Evolutionary conservation across 2,797 vertebrate genomes (phyloP).

Genomic region (Protosalanx chinensis): DNA sequence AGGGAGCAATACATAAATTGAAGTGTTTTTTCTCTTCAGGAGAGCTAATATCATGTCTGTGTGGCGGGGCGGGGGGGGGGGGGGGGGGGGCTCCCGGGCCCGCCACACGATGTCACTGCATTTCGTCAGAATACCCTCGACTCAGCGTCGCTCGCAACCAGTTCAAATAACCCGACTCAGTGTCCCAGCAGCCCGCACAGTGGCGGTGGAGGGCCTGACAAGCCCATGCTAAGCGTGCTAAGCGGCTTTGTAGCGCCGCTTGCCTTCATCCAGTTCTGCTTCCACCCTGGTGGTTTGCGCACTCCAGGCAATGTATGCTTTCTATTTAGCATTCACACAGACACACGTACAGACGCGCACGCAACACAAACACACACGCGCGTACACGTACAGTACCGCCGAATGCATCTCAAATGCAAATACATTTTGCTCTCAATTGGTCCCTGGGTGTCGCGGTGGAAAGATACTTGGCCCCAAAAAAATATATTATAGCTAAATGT

Average conservation of each 20-base stretch:
- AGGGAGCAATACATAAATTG: conserved; percentile 51
- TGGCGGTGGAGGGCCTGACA: conserved; percentile 64
- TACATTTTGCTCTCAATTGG: conserved; percentile 77
- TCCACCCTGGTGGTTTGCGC: conserved; percentile 72
- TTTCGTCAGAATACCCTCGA: conserved; percentile 75
- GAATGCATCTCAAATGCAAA: conserved; percentile 60
- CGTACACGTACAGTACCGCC: conserved; percentile 19
- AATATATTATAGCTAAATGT: conserved; percentile 63
- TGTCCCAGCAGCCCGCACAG: conserved; percentile 64
- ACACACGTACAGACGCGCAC: not conserved
- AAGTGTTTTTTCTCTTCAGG: conserved; percentile 43
- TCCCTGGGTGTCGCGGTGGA: conserved; percentile 75
- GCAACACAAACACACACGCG: not conserved
- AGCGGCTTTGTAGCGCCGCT: conserved; percentile 67
- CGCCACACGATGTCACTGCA: conserved; percentile 60
- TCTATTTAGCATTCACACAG: conserved; percentile 48
- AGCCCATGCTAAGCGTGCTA: conserved; percentile 70
- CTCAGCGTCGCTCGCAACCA: conserved; percentile 67
- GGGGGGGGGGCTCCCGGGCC: not conserved
- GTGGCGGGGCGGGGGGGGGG: conserved; percentile 44
- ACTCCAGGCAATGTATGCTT: conserved; percentile 69
- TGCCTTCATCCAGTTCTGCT: conserved; percentile 59
- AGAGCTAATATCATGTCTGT: conserved; percentile 61
- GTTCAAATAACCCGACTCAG: conserved; percentile 69
- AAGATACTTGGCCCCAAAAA: conserved; percentile 73